Conservation (phyloP, 2,888 invertebrate species). For the Caradrina clavipalpis region DNA sequence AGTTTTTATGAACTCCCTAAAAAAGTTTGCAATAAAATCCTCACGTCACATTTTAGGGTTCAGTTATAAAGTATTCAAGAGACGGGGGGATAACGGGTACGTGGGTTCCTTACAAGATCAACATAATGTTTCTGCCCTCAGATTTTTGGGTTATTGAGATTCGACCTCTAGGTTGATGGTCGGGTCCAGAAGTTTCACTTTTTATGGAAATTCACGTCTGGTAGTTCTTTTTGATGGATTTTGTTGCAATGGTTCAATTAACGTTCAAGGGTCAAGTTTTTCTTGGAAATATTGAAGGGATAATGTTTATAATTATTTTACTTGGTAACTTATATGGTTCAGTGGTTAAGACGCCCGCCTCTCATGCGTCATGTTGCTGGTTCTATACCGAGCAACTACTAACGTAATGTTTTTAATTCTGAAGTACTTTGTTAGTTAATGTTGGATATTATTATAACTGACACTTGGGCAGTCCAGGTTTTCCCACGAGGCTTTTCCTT, state of each 20-base stretch:
- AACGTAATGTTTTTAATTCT: too few relatives aligned
- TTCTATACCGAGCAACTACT: too few relatives aligned
- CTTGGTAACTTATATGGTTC: too few relatives aligned
- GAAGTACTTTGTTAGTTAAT: too few relatives aligned
- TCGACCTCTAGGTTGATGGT: constrained; percentile 40
- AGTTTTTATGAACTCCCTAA: constrained; percentile 21
- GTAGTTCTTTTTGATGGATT: constrained; percentile 4
- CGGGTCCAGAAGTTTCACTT: constrained; percentile 27
- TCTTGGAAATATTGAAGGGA: background rate
- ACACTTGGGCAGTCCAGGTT: too few relatives aligned
- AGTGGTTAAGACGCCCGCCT: too few relatives aligned
- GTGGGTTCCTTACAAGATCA: constrained; percentile 67
- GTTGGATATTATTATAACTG: too few relatives aligned
- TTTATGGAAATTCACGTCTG: constrained; percentile 41
- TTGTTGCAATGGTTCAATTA: background rate
- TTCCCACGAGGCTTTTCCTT: too few relatives aligned
- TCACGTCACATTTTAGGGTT: constrained; percentile 52
- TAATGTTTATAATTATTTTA: too few relatives aligned
- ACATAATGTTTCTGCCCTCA: constrained; percentile 58
- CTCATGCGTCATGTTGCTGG: too few relatives aligned
- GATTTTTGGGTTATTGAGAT: constrained; percentile 61
- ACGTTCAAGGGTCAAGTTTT: background rate
- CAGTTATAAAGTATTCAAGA: constrained; percentile 61
- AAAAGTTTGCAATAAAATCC: constrained; percentile 52
- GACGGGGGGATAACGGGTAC: constrained; percentile 51